These are phyloP conservation scores for Scomber japonicus DNA, from an alignment of 2,113 vertebrate species.

Conservation along the genomic window DNA sequence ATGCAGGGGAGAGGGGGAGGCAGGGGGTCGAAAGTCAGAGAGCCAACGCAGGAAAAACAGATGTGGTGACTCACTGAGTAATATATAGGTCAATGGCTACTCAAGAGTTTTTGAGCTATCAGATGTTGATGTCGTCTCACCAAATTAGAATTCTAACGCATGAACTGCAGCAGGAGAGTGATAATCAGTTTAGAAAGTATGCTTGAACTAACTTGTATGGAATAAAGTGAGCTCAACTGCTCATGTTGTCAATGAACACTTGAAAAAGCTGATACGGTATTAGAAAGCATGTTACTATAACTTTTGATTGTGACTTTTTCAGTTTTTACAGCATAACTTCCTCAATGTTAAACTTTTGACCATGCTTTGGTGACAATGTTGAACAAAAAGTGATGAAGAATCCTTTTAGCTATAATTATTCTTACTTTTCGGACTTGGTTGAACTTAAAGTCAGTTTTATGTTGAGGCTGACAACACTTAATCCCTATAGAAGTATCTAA, in stretches of 20 bases:
- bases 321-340: neutral
- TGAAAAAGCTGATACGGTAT: neutral
- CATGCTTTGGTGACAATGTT: neutral
- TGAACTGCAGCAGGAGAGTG: neutral
- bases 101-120: neutral
- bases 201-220: neutral
- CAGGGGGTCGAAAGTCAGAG: constrained; percentile 49
- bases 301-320: neutral
- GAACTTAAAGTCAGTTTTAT: neutral
- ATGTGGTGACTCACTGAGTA: constrained; percentile 76
- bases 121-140: neutral
- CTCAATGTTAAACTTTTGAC: neutral
- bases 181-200: no score
- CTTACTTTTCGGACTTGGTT: neutral
- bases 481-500: no score
- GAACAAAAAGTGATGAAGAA: neutral
- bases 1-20: neutral
- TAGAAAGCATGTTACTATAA: neutral
- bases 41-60: constrained; percentile 73
- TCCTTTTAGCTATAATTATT: neutral
- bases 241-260: neutral
- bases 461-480: neutral
- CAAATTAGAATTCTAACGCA: neutral
- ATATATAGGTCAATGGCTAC: constrained; percentile 64
- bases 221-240: neutral